Base-by-base conservation (phyloP, 2,888 invertebrate species). In the Eristalinus sepulchralis region DNA sequence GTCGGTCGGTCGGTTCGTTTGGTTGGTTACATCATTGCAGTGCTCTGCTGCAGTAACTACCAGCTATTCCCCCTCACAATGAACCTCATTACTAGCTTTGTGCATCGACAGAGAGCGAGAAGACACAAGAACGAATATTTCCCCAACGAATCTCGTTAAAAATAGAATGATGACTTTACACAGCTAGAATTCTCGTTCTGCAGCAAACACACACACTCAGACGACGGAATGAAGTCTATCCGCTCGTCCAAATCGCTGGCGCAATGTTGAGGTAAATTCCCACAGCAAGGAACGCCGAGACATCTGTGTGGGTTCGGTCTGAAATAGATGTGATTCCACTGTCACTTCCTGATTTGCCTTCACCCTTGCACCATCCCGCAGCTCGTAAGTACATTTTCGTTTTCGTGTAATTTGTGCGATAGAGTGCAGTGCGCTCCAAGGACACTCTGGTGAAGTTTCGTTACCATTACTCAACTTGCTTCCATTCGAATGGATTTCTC, bases 11-110 rank as follows among this genome's bases (percentile, higher is more conserved):
- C 11, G 2, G 10, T 2, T 31, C 20, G 34, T 27, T 3, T 53
- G 62, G 17, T 20, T 39, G 62, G 33, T 53, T 17, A 22, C 39
- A 6, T 1, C 47, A 9, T 36, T 22, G 10, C 47, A 22, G 27
- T 62, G 22, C 11, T 13, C 27, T 3, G 63, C 53, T 83, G 60
- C 68, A 81, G 76, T 81, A 77, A 85, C 77, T 71, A 81, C 81
- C 68, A 81, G 81, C 81, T 81, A 81, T 77, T 85, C 71, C 10
- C 22, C 70, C 70, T 66, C 39, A 39, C 80, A 47, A 76, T 80
- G 80, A 76, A 84, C 84, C 70, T 80, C 84, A 84, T 84, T 84
- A 84, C 84, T 39, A 66, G 68, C 66, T 73, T 64, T 78, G 66
- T 75, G 2, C 36, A 57, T 67, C 63, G 72, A 80, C 63, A 47